Evolutionary conservation across 2,113 vertebrate species (phyloP).

Genomic region (Arizona elegans): DNA sequence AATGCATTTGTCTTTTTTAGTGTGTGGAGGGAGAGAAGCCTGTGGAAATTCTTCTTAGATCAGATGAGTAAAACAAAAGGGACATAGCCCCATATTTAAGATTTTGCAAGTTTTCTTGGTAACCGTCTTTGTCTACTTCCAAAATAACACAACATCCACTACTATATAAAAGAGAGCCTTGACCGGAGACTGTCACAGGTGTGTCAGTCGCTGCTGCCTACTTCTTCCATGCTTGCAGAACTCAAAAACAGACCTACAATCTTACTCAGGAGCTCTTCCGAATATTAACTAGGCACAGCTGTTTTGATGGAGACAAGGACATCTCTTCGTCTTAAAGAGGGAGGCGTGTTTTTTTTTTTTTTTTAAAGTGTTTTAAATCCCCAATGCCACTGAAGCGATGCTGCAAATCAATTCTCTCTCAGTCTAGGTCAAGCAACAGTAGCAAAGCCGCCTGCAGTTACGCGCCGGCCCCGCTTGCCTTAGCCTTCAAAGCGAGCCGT

Average conservation of each 20-base stretch:
- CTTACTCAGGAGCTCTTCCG: constrained; percentile 12
- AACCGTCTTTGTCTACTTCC: constrained; percentile 27
- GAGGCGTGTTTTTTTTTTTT: not conserved
- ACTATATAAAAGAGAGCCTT: not conserved
- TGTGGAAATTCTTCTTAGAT: not conserved
- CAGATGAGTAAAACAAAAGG: constrained; percentile 5
- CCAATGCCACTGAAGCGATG: constrained; percentile 60
- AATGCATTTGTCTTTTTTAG: constrained; percentile 2
- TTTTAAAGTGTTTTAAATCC: not conserved
- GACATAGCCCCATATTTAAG: not conserved
- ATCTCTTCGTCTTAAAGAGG: constrained; percentile 29
- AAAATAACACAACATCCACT: constrained; percentile 22
- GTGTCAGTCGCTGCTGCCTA: not conserved
- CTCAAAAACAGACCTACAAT: constrained; percentile 19
- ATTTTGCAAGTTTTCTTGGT: constrained; percentile 36
- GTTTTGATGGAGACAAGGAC: constrained; percentile 56
- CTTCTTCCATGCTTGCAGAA: constrained; percentile 25
- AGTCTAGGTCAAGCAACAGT: not conserved
- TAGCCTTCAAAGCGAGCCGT: constrained; percentile 17
- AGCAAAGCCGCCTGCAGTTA: not conserved
- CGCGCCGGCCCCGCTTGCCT: not conserved
- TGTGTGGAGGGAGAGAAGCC: not conserved
- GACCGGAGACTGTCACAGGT: constrained; percentile 16
- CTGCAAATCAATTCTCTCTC: constrained; percentile 63
- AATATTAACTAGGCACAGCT: constrained; percentile 49